These are phyloP conservation scores for Globodera ellingtonae DNA, from an alignment of 1,140 invertebrate species.

Conservation along the genomic window DNA sequence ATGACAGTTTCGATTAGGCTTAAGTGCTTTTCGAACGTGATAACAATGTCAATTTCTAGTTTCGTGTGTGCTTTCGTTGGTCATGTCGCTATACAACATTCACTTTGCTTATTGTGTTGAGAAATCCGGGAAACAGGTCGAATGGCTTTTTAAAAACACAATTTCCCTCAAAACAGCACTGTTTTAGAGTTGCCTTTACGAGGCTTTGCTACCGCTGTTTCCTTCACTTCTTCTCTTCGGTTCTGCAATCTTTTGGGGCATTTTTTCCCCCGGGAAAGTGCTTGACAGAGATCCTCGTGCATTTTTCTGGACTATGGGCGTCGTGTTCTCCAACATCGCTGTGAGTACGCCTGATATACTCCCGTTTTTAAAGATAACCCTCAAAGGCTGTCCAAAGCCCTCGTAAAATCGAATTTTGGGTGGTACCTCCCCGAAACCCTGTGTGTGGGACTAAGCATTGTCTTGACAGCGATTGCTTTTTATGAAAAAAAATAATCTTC, in stretches of 20 bases:
- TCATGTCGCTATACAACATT: constrained; percentile 61
- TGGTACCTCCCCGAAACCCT: no score
- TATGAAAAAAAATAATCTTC: constrained; percentile 7
- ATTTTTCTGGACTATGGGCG: constrained; percentile 67
- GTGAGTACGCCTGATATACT: constrained; percentile 57
- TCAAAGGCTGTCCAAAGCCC: no score
- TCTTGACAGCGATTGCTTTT: no score
- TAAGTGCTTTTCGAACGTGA: not conserved
- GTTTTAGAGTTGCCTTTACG: constrained; percentile 54
- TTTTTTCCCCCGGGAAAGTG: constrained; percentile 66
- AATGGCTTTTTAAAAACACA: constrained; percentile 18
- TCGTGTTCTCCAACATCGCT: constrained; percentile 69
- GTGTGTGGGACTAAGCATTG: no score
- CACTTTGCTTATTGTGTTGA: constrained; percentile 56
- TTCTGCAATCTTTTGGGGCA: constrained; percentile 66
- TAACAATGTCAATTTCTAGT: constrained; percentile 36
- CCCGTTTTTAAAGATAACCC: no score
- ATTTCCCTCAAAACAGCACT: constrained; percentile 7
- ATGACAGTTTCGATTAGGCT: constrained; percentile 3
- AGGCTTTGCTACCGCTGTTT: constrained; percentile 67
- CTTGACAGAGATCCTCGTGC: constrained; percentile 67
- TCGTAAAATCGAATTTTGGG: no score
- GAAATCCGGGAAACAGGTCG: constrained; percentile 61
- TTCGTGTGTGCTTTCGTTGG: constrained; percentile 55
- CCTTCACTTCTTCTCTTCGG: constrained; percentile 66